Evolutionary conservation across 2,888 invertebrate species (phyloP).

Genomic region (Chironomus riparius): DNA sequence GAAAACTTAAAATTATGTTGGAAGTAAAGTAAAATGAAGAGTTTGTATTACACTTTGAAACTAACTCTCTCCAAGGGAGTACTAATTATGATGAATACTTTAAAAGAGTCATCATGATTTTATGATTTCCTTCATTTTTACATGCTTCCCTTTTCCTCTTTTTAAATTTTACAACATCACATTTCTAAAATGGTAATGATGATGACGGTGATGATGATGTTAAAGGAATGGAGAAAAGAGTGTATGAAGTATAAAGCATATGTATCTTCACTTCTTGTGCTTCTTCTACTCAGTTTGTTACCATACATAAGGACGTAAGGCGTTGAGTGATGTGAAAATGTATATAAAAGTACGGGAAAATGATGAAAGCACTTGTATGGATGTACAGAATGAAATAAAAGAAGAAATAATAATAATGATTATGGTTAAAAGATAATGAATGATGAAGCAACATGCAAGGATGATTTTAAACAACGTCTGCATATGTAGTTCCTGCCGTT

Average conservation of each 20-base stretch:
- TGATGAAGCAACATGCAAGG: conserved; percentile 22
- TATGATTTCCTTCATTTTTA: neutral
- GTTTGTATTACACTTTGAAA: neutral
- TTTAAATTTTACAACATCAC: neutral
- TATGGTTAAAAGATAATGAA: conserved; percentile 15
- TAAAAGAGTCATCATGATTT: conserved; percentile 21
- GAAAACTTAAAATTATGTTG: neutral
- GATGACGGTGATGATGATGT: conserved; percentile 1
- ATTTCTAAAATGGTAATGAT: neutral
- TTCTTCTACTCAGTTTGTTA: too few species aligned
- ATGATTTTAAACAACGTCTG: conserved; percentile 8
- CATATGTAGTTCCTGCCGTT: conserved; percentile 4
- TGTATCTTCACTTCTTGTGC: too few species aligned
- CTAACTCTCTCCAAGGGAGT: neutral
- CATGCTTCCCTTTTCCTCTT: neutral
- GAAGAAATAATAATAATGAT: neutral
- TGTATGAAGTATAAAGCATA: too few species aligned
- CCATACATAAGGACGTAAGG: neutral
- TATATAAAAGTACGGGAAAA: neutral
- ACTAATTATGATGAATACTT: conserved; percentile 25
- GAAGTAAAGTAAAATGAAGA: neutral
- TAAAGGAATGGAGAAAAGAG: neutral
- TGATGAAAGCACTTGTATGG: neutral
- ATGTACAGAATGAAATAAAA: neutral
- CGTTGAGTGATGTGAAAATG: neutral